phyloP scores from a whole-genome alignment of 2,888 invertebrate species.

The Macrophya alboannulata region DNA sequence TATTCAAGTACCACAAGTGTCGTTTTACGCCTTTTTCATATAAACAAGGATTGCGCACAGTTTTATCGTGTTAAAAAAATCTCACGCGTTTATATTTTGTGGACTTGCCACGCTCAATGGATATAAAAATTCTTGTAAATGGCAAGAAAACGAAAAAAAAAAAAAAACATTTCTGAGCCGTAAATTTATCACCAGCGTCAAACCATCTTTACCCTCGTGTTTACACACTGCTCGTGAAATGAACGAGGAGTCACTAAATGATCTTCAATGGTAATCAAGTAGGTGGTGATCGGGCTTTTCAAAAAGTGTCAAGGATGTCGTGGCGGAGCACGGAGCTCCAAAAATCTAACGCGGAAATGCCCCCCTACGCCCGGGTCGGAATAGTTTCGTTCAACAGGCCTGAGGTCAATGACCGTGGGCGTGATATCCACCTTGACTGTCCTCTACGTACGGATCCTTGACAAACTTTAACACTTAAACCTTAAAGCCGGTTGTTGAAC shows the following conservation, averaged over 20 bases:
- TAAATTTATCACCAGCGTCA: neutral
- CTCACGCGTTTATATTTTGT: neutral
- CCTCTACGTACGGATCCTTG: constrained; percentile 67
- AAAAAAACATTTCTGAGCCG: too few relatives aligned
- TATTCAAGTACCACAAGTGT: neutral
- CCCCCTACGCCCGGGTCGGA: constrained; percentile 57
- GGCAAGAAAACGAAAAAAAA: too few relatives aligned
- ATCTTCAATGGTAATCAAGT: neutral
- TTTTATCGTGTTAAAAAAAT: neutral
- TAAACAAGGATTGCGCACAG: neutral
- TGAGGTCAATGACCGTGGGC: constrained; percentile 65
- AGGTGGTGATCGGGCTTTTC: neutral
- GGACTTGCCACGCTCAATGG: neutral
- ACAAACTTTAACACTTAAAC: constrained; percentile 12
- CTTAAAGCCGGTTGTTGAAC: neutral
- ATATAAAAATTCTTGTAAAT: neutral
- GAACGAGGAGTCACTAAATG: neutral
- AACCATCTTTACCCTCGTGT: neutral
- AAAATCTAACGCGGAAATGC: constrained; percentile 54
- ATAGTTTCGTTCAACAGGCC: constrained; percentile 13
- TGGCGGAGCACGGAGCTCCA: constrained; percentile 4
- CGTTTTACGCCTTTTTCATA: neutral
- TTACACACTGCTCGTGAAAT: neutral
- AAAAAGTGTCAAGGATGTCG: constrained; percentile 42
- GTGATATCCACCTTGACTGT: constrained; percentile 67